Base-by-base conservation (phyloP, 2,797 vertebrate genomes). In the Enteromius trimaculatus region DNA sequence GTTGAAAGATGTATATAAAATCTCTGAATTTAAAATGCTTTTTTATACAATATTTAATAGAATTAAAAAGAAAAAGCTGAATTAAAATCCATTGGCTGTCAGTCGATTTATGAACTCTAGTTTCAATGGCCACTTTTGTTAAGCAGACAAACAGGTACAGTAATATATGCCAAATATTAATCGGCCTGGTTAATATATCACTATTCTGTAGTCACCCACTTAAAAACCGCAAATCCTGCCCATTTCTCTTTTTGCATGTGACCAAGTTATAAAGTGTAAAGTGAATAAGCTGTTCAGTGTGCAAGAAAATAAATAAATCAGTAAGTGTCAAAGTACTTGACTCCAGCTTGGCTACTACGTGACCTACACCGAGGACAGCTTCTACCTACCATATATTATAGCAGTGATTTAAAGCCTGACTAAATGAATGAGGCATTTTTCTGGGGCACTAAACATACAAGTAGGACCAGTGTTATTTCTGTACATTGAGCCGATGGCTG, bases 341-440 rank as follows among this genome's bases (percentile, higher is more conserved):
- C 85, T 86, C 74, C 78, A 85, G 77, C 55, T 78, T 83, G 85
- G 83, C 81, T 74, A 81, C 42, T 85, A 81, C 69, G 55, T 39
- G 82, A 86, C 58, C 55, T 84, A 29, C 70, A 44, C 83, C 51
- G 87, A 84, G 81, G 84, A 86, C 64, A 71, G 83, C 72, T 80
- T 86, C 82, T 58, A 70, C 86, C 87, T 84, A 70, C 81, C 78
- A 84, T 86, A 80, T 85, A 87, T 88, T 79, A 89, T 60, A 82
- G 85, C 84, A 80, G 74, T 64, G 55, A 89, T 88, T 86, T 89
- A 64, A 88, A 85, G n/a, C 4, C 31, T 42, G 49, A 58, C 68
- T 37, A 85, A 87, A 88, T 90, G 87, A 89, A 90, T 85, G 70
- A 51, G 85, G 55, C 76, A 58, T 85, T 84, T 88, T 87, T 83